Base-by-base conservation (phyloP, 2,888 invertebrate genomes). In the Ochropleura leucogaster region DNA sequence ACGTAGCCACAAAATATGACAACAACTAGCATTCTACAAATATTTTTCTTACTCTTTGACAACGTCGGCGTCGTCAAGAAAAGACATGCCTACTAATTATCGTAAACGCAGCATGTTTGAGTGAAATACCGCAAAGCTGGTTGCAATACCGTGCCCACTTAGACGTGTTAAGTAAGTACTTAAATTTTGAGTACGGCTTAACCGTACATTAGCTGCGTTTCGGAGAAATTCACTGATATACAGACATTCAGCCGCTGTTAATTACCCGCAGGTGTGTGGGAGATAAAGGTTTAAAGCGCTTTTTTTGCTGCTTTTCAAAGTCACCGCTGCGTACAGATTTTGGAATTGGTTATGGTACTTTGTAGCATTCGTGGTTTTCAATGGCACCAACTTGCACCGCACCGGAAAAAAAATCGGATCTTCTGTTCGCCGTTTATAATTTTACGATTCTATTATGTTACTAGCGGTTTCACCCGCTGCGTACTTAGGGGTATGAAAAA, bases 101-200 rank as follows among this genome's bases (percentile, higher is more conserved):
- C 84, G 79, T 80, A 64, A 83, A 81, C 77, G 85, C 88, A 85
- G 77, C 87, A 82, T 87, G 88, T 87, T 87, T 85, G 77, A 86
- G 79, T 85, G 74, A 89, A 87, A 90, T 88, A 89, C 89, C 85
- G 83, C 79, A 79, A 81, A 82, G 80, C 72, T 74, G 83, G 83
- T 81, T 84, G 83, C 85, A 85, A 85, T 88, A 82, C 75, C 63
- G 72, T 68, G 51, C 51, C 84, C 88, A 88, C 90, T 90, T 88
- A 82, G 81, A 84, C 68, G 85, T 82, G 85, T 88, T 89, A 89
- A 89, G 86, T 84, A 83, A 83, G 75, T 89, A 87, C 90, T 90
- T 87, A 84, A 86, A 82, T 79, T 80, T 85, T 57, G 80, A 90
- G 87, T 82, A 84, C 77, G 62, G 72, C 81, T 81, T 82, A 82